Conservation (phyloP, 1,140 invertebrate genomes). For the Copidosoma floridanum region DNA sequence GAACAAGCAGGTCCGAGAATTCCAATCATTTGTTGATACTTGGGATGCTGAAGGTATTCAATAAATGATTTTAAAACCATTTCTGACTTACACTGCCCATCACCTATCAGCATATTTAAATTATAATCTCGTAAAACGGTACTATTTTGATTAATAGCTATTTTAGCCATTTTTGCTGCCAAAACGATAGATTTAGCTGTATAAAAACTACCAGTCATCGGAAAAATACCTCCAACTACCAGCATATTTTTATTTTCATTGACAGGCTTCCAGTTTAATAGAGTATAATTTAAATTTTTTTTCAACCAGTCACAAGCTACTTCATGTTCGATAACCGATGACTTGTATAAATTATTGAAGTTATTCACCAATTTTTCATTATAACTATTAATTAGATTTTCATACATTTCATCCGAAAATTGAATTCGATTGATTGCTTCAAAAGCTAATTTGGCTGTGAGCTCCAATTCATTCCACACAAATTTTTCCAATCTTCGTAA, state of each 20-base stretch:
- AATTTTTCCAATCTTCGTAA: slow-evolving; percentile 67
- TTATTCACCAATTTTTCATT: slow-evolving; percentile 57
- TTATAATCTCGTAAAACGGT: slow-evolving; percentile 65
- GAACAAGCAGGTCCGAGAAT: slow-evolving; percentile 83
- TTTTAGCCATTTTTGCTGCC: slow-evolving; percentile 66
- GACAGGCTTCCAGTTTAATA: slow-evolving; percentile 60
- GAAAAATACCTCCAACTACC: slow-evolving; percentile 78
- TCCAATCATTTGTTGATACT: slow-evolving; percentile 63
- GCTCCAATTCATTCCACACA: slow-evolving; percentile 61
- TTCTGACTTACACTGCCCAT: slow-evolving; percentile 75
- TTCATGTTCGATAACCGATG: slow-evolving; percentile 46
- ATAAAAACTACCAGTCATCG: slow-evolving; percentile 61
- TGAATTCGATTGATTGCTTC: slow-evolving; percentile 60
- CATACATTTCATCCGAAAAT: slow-evolving; percentile 60
- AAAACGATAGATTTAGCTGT: slow-evolving; percentile 63
- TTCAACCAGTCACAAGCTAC: slow-evolving; percentile 72
- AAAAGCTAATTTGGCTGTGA: slow-evolving; percentile 56
- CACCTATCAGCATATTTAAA: slow-evolving; percentile 60
- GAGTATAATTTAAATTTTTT: slow-evolving; percentile 54
- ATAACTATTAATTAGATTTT: slow-evolving; percentile 57
- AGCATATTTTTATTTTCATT: slow-evolving; percentile 56
- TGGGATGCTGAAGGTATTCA: slow-evolving; percentile 64
- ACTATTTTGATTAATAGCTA: slow-evolving; percentile 66
- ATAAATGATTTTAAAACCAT: slow-evolving; percentile 79
- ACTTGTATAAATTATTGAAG: slow-evolving; percentile 40